These are phyloP conservation scores for Pseudococcus viburni DNA, from an alignment of 2,888 invertebrate genomes.

Conservation along the genomic window DNA sequence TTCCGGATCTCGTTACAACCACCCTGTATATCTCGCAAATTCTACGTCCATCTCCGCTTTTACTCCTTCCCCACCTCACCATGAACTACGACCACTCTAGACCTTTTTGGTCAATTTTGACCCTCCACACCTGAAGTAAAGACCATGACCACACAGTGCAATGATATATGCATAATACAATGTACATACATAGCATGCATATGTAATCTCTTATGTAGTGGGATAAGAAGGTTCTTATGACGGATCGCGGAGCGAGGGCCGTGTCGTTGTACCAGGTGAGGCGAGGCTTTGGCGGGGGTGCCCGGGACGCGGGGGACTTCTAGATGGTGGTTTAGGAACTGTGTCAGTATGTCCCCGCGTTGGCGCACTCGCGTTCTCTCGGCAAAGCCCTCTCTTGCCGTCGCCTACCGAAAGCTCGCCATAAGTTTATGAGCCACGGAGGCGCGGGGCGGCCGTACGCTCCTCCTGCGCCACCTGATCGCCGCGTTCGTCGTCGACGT, in stretches of 20 bases:
- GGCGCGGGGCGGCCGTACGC: background rate
- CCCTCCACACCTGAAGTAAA: background rate
- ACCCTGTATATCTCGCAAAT: too few species aligned
- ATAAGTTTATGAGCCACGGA: background rate
- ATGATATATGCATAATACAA: background rate
- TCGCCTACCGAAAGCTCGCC: background rate
- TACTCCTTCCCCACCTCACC: background rate
- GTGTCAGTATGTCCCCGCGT: slow-evolving; percentile 65
- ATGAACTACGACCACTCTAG: background rate
- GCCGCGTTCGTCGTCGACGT: slow-evolving; percentile 1
- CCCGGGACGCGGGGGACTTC: background rate
- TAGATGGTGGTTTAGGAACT: slow-evolving; percentile 55
- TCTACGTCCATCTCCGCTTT: too few species aligned
- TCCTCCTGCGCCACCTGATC: slow-evolving; percentile 45
- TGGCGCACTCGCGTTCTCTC: slow-evolving; percentile 58
- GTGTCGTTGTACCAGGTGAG: background rate
- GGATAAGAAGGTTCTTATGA: slow-evolving; percentile 25
- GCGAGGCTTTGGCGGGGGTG: background rate
- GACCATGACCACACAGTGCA: slow-evolving; percentile 8
- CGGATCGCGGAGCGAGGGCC: background rate
- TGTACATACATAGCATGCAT: background rate
- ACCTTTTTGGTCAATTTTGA: background rate
- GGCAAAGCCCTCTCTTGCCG: background rate
- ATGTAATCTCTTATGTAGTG: background rate
- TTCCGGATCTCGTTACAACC: too few species aligned